Base-by-base conservation (phyloP, 64 coral and sea anemone genomes). In the Dendrophyllia cribrosa region DNA sequence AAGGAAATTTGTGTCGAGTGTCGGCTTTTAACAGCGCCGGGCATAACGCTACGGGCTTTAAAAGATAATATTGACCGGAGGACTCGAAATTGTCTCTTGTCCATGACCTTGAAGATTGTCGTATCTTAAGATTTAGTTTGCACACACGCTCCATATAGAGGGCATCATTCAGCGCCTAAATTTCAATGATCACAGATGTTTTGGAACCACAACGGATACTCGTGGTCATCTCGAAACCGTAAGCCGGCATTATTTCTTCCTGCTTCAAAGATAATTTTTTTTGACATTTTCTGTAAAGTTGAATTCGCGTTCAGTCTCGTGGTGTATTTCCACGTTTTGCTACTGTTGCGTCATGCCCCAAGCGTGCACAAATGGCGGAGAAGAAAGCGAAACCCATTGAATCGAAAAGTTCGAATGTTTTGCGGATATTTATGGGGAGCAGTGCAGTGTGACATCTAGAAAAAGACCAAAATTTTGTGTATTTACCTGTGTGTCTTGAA, bases 21-120 rank as follows among this genome's bases (percentile, higher is more conserved):
- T 68, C 62, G 45, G 58, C 17, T 84, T 22, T 67, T 51, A 60
- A 84, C 80, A 45, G 61, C 61, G 43, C 44, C 45, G 67, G 80
- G 75, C 23, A 84, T 84, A 84, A 66, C 80, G 80, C 80, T 84
- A 67, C 62, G 19, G 80, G 80, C 80, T 67, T 63, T 68, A 67
- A 43, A 49, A 84, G 80, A 84, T 84, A 84, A 84, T 84, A 84
- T 66, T 84, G 80, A 67, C 80, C 80, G 60, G 80, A 22, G 80
- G 62, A 84, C 80, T 67, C 61, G 44, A 84, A 84, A 84, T 84
- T 84, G 80, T 84, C 80, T 67, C 80, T 84, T 68, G 59, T 55
- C 5, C 34, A 46, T 84, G 80, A 84, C 80, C 80, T 67, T 84
- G 58, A 82, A 47, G 78, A 82, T 82, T 82, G 78, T 62, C 78